These are phyloP conservation scores for Halcyon smyrnensis DNA, from an alignment of 2,797 vertebrate genomes.

Conservation along the genomic window DNA sequence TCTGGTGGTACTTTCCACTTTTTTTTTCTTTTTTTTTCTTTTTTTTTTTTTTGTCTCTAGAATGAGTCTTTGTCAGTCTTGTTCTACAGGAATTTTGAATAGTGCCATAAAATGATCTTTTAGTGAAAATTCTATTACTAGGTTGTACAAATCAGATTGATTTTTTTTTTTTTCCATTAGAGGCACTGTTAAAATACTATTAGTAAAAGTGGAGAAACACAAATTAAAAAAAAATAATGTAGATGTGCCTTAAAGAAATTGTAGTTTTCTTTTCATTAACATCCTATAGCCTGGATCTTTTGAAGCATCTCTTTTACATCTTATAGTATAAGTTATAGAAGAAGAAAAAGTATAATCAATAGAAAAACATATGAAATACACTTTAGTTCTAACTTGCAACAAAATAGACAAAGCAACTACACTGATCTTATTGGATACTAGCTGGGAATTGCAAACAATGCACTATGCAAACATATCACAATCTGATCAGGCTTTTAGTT, in stretches of 20 bases:
- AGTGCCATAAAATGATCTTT: neutral
- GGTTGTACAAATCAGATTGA: rapidly evolving
- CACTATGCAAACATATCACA: neutral
- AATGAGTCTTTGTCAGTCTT: neutral
- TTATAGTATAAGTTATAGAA: neutral
- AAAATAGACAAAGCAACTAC: neutral
- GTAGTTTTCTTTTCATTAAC: neutral
- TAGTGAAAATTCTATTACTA: neutral
- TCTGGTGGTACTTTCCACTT: neutral
- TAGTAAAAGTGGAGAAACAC: neutral
- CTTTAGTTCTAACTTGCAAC: neutral
- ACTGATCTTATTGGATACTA: neutral
- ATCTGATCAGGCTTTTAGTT: neutral
- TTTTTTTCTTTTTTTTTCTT: neutral
- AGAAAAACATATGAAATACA: neutral
- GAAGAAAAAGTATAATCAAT: neutral
- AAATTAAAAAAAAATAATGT: neutral
- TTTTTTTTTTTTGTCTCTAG: neutral
- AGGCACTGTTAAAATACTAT: neutral
- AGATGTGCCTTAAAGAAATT: neutral
- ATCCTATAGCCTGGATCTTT: neutral
- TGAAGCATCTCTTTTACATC: neutral
- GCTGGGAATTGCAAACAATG: neutral
- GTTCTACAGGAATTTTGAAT: neutral
- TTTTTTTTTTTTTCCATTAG: neutral